Percentiles rank a stretch among this genome's conserved stretches.
phyloP scores from a whole-genome alignment of 2,113 vertebrate genomes.

The Phasianus colchicus region DNA sequence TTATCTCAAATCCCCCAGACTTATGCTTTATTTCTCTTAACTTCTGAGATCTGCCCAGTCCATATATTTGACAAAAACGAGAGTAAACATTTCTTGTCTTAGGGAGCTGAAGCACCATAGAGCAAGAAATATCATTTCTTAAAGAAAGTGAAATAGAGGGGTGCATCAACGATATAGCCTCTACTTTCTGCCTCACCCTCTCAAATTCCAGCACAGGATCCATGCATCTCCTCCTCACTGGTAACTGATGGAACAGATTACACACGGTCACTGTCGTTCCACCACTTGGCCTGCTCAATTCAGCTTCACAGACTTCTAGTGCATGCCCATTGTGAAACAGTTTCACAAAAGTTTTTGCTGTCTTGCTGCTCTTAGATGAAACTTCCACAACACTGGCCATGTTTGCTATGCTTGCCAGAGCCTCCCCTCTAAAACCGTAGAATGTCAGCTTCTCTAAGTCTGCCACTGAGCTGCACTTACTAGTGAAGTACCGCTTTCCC shows the following conservation, averaged over 20 bases:
- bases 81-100: constrained; percentile 87
- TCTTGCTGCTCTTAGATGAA: constrained; percentile 83
- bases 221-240: constrained; percentile 89
- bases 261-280: constrained; percentile 90
- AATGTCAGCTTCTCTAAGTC: constrained; percentile 88
- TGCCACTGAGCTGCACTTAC: constrained; percentile 86
- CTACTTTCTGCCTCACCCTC: constrained; percentile 87
- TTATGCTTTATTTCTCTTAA: constrained; percentile 84
- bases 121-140: constrained; percentile 86
- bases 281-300: constrained; percentile 81
- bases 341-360: constrained; percentile 86
- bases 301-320: constrained; percentile 82
- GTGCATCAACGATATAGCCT: constrained; percentile 91
- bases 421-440: constrained; percentile 94
- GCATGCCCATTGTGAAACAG: constrained; percentile 87
- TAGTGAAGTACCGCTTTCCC: constrained; percentile 89
- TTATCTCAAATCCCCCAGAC: constrained; percentile 82
- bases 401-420: constrained; percentile 88
- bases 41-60: constrained; percentile 85
- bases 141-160: constrained; percentile 92
- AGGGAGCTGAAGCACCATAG: constrained; percentile 90
- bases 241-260: constrained; percentile 91
- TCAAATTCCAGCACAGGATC: constrained; percentile 89
- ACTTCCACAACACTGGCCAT: constrained; percentile 89
- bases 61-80: constrained; percentile 93